phyloP scores from a whole-genome alignment of 1,140 invertebrate species.

The Lepidurus apus region DNA sequence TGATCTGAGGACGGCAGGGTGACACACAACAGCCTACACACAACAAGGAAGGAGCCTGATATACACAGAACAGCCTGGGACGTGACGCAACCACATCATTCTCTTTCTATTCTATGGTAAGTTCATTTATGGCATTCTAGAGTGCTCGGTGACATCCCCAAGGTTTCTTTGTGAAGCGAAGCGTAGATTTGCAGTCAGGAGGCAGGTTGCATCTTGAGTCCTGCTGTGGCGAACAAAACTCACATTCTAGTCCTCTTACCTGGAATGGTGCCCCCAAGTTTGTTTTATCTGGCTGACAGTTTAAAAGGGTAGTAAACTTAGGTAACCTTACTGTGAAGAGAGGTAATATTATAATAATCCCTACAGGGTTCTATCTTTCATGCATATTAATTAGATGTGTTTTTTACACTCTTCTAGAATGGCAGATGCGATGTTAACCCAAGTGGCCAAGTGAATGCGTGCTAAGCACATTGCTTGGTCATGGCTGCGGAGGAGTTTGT shows the following conservation, averaged over 20 bases:
- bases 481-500: conserved; percentile 40
- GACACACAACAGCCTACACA: conserved; percentile 16
- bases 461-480: conserved; percentile 24
- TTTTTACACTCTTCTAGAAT: neutral
- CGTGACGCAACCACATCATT: conserved; percentile 4
- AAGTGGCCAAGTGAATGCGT: conserved; percentile 9
- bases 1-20: conserved; percentile 16
- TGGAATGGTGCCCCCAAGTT: neutral
- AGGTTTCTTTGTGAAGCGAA: neutral
- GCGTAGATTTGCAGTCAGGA: neutral
- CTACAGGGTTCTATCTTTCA: too few relatives aligned
- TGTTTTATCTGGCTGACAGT: neutral
- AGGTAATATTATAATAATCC: too few relatives aligned
- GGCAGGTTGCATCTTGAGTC: conserved; percentile 4
- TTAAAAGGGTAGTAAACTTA: too few relatives aligned
- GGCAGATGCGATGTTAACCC: neutral
- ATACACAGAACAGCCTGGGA: conserved; percentile 4
- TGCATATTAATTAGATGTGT: neutral
- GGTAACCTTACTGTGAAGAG: too few relatives aligned
- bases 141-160: neutral
- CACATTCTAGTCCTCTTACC: neutral
- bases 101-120: conserved; percentile 13
- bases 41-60: conserved; percentile 12
- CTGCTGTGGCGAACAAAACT: neutral
- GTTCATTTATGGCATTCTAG: neutral